Evolutionary conservation across 2,888 invertebrate species (phyloP).

Genomic region (Nasonia oneida): DNA sequence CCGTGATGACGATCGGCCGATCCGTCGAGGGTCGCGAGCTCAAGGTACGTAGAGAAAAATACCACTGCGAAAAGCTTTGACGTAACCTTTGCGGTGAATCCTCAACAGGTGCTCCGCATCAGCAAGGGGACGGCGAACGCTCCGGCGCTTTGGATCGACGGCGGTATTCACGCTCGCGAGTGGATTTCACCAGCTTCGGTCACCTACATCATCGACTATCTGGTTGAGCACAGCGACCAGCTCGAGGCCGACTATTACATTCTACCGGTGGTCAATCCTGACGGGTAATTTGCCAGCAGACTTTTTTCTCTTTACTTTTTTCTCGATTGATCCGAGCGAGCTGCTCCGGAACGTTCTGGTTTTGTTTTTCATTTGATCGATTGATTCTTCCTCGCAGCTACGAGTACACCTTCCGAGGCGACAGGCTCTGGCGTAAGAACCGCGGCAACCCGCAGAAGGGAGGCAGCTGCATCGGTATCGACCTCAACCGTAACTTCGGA

Average conservation of each 20-base stretch:
- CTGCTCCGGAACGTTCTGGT: neutral
- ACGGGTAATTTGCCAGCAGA: conserved; percentile 83
- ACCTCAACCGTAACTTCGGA: conserved; percentile 93
- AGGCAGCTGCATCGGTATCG: conserved; percentile 86
- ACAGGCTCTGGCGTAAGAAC: conserved; percentile 92
- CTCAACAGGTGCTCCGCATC: conserved; percentile 80
- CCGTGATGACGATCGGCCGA: conserved; percentile 86
- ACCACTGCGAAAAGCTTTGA: neutral
- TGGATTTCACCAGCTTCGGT: conserved; percentile 92
- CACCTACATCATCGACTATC: conserved; percentile 86
- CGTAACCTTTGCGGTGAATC: neutral
- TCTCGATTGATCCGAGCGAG: neutral
- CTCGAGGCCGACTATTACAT: conserved; percentile 87
- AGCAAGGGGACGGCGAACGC: conserved; percentile 85
- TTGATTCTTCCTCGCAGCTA: conserved; percentile 84
- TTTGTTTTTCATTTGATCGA: neutral
- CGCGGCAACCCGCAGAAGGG: conserved; percentile 81
- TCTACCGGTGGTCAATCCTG: conserved; percentile 83
- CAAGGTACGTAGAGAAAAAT: conserved; percentile 79
- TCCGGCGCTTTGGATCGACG: conserved; percentile 87
- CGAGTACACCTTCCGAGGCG: conserved; percentile 89
- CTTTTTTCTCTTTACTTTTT: neutral
- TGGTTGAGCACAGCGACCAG: conserved; percentile 86
- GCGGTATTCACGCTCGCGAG: conserved; percentile 93
- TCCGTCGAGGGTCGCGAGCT: conserved; percentile 88